Conservation (phyloP, 37 sponge, comb jelly and placozoan species). For the Cliona cf. orientalis region DNA sequence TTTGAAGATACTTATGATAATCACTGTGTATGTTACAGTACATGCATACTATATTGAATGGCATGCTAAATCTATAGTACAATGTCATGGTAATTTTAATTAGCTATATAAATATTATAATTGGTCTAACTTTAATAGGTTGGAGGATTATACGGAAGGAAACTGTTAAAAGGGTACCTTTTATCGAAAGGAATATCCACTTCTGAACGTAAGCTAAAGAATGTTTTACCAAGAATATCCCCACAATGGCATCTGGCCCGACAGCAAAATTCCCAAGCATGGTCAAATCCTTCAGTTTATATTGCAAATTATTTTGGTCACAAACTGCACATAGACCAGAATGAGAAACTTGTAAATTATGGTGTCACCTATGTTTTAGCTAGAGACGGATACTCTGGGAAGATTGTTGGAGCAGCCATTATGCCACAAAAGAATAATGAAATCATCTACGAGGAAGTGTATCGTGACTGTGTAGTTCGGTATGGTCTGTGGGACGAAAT, state of each 20-base stretch:
- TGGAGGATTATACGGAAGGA: slow-evolving; percentile 31
- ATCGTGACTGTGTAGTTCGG: neutral
- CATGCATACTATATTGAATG: too few species aligned
- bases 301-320: slow-evolving; percentile 21
- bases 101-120: too few species aligned
- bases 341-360: slow-evolving; percentile 15
- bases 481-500: slow-evolving; percentile 13
- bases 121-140: too few species aligned
- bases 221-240: neutral
- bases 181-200: neutral
- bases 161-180: slow-evolving; percentile 38
- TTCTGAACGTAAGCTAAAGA: neutral
- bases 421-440: slow-evolving; percentile 36
- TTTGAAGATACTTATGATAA: too few species aligned
- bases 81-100: too few species aligned
- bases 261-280: neutral
- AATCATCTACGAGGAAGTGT: neutral
- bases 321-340: slow-evolving; percentile 14
- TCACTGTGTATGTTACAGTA: too few species aligned
- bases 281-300: neutral
- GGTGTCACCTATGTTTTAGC: slow-evolving; percentile 36
- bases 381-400: slow-evolving; percentile 35
- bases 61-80: too few species aligned
- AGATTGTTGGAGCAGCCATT: slow-evolving; percentile 22
- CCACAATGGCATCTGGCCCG: slow-evolving; percentile 3